Percentiles rank a stretch among this genome's conserved stretches.
phyloP scores from a whole-genome alignment of 1,140 invertebrate genomes.

The Scylla paramamosain region DNA sequence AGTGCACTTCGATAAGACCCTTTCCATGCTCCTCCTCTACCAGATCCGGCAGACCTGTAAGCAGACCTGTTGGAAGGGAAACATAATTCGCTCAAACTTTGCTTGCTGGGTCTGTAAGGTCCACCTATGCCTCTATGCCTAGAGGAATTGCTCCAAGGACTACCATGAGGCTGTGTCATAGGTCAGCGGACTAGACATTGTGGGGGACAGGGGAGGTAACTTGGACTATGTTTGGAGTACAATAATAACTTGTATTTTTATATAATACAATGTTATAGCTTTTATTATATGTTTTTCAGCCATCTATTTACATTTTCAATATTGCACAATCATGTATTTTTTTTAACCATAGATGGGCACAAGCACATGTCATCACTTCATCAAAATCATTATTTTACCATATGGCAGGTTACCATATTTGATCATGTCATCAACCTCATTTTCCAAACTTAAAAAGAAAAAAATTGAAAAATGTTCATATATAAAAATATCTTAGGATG shows the following conservation, averaged over 20 bases:
- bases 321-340: slow-evolving; percentile 28
- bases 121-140: slow-evolving; percentile 9
- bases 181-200: background rate
- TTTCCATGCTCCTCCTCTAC: background rate
- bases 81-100: slow-evolving; percentile 39
- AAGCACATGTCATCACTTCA: no score
- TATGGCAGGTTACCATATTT: no score
- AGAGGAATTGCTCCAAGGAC: slow-evolving; percentile 16
- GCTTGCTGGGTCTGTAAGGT: slow-evolving; percentile 36
- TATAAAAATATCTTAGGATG: no score
- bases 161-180: slow-evolving; percentile 42
- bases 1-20: background rate
- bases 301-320: no score
- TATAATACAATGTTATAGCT: slow-evolving; percentile 13
- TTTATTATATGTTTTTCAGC: slow-evolving; percentile 23
- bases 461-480: no score
- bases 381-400: no score
- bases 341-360: background rate
- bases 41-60: slow-evolving; percentile 35
- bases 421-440: no score
- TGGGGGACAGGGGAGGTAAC: slow-evolving; percentile 26
- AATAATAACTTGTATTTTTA: background rate
- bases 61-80: background rate
- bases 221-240: background rate
- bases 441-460: no score